These are phyloP conservation scores for Ostrea edulis DNA, from an alignment of 1,140 invertebrate genomes.

Conservation along the genomic window DNA sequence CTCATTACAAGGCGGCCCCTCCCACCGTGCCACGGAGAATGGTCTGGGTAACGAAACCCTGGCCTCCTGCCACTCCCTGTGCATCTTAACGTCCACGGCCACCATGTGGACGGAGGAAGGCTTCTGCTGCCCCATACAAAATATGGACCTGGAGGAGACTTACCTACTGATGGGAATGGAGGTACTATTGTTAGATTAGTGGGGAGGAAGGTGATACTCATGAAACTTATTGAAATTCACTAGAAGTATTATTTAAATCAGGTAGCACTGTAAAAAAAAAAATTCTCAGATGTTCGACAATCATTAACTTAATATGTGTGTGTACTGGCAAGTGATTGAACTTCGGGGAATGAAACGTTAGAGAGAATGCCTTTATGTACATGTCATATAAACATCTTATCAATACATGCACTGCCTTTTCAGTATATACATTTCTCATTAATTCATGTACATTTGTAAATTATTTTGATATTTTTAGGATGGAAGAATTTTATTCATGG, in stretches of 20 bases:
- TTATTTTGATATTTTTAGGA: constrained; percentile 62
- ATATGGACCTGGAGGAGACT: constrained; percentile 55
- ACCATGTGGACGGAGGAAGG: constrained; percentile 77
- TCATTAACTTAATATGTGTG: too few species aligned
- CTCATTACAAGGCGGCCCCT: constrained; percentile 43
- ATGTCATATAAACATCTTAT: too few species aligned
- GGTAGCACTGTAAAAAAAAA: too few species aligned
- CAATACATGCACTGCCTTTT: background rate
- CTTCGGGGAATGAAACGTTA: too few species aligned
- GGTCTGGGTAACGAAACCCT: constrained; percentile 66
- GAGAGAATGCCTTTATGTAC: too few species aligned
- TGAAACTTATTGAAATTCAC: too few species aligned
- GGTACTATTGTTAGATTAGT: constrained; percentile 24
- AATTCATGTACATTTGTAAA: background rate
- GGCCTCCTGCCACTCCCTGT: constrained; percentile 70
- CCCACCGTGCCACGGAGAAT: constrained; percentile 71
- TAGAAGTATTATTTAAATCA: too few species aligned
- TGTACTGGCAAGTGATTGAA: too few species aligned
- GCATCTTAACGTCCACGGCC: constrained; percentile 71
- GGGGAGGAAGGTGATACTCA: too few species aligned
- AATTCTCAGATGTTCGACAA: too few species aligned
- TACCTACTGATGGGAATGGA: constrained; percentile 77
- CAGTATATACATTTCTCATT: background rate
- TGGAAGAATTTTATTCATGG: constrained; percentile 78
- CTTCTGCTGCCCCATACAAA: constrained; percentile 69